A percentile compares a stretch with the other conserved stretches of the same genome.
Evolutionary conservation across 2,888 invertebrate genomes (phyloP).

Genomic region (Nesidiocoris tenuis): DNA sequence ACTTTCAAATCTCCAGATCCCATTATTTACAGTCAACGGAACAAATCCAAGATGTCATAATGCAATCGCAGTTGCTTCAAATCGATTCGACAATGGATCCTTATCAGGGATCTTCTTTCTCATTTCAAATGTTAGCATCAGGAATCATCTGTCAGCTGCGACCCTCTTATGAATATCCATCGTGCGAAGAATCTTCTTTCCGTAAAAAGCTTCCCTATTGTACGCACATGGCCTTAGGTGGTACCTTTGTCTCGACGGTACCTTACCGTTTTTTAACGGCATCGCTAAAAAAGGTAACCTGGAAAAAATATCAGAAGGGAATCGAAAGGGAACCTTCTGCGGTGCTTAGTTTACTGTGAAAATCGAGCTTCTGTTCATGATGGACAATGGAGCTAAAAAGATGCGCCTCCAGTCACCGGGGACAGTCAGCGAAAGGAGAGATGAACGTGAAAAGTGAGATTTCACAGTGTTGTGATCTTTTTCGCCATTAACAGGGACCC

Average conservation of each 20-base stretch:
- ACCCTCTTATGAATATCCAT: conserved; percentile 24
- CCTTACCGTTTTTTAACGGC: conserved; percentile 24
- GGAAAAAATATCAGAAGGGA: not conserved
- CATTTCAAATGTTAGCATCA: no score
- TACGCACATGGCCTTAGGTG: not conserved
- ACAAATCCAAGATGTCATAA: no score
- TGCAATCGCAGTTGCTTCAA: not conserved
- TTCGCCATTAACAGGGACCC: conserved; percentile 6
- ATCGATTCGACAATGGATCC: not conserved
- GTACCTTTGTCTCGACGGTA: not conserved
- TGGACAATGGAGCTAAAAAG: not conserved
- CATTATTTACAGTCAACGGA: no score
- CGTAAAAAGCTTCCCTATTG: conserved; percentile 2
- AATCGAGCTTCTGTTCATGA: conserved; percentile 4
- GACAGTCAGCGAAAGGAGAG: not conserved
- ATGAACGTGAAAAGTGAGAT: conserved; percentile 5
- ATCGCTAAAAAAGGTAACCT: conserved; percentile 8
- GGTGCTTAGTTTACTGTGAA: conserved; percentile 28
- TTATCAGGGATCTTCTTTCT: not conserved
- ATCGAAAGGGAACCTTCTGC: not conserved
- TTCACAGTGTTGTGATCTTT: conserved; percentile 19
- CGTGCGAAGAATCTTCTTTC: conserved; percentile 3
- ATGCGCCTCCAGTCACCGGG: not conserved
- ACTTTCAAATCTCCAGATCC: no score
- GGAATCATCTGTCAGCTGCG: conserved; percentile 7